Base-by-base conservation (phyloP, 1,140 invertebrate genomes). In the Steinernema feltiae region DNA sequence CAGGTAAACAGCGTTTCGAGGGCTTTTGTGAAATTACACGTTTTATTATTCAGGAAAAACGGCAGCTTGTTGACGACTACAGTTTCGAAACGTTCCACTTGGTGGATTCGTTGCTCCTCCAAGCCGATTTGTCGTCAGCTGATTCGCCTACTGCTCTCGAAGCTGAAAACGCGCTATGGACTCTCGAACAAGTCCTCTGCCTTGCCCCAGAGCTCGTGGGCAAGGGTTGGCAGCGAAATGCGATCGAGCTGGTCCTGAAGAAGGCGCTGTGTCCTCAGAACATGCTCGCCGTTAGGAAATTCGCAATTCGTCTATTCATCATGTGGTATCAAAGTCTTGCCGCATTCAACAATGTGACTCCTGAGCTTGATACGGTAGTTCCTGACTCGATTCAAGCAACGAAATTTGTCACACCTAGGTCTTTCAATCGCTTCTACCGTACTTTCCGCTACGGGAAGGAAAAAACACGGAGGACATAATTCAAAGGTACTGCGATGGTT, bases 181-280 rank as follows among this genome's bases (percentile, higher is more conserved):
- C 82, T n/a, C 76, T 85, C 27, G 84, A 85, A 74, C 82, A 85
- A 73, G 74, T 86, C 0, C 74, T 85, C 24, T 84, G 83, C 63
- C 71, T 76, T 41, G 80, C 82, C 1, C 84, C 84, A 12, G 85
- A 85, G 69, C 69, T 86, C 1, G 82, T 85, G 27, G 84, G 83
- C 32, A 84, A 77, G 84, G 80, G 83, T n/a, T 85, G 84, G 84
- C 84, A 85, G 69, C 70, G 77, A n/a, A 81, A 85, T 72, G 84
- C 82, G 24, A 85, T 85, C 32, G 84, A 86, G 71, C 79, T 72
- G 21, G 71, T 81, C 1, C 75, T 85, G n/a, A 86, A 83, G 71
- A 81, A 81, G 53, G 80, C 78, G 15, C 80, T 85, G 0, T 82
- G 80, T 53, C 83, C 83, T 27, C 53, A 77, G 31, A 85, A 85